Base-by-base conservation (phyloP, 2,113 vertebrate genomes). In the Dendropsophus ebraccatus region DNA sequence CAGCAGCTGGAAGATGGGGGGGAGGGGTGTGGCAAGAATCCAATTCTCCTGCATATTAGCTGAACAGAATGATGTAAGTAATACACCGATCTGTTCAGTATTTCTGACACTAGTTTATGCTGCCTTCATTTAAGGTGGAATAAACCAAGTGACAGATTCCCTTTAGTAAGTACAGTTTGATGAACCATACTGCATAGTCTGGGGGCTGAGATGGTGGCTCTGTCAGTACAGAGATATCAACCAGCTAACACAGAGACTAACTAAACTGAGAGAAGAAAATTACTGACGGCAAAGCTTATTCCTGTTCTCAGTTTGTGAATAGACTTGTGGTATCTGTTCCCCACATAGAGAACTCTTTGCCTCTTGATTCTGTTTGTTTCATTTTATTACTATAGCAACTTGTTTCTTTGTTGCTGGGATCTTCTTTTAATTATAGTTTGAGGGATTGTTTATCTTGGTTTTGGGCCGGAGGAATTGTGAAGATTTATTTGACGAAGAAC, bases 351-450 rank as follows among this genome's bases (percentile, higher is more conserved):
- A 47, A 52, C 50, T 54, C 5, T 45, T 28, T 76, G 23, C 23
- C 47, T 76, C 17, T 54, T 32, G 25, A 30, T 77, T 77, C 17
- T 54, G 47, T 77, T 54, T 54, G 49, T 23, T 52, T 77, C 4
- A 52, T 47, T 76, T n/a, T 30, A 49, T 76, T 50, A 28, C 73
- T 50, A 52, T 76, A 77, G 25, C 14, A 77, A 77, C 74, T 19
- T 28, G 47, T 28, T 4, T 41, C 30, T 50, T 25, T 47, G 72
- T n/a, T 50, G 11, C 72, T 50, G 73, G 25, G n/a, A 50, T 50
- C 14, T 28, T 75, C 45, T 8, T 75, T 75, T 30, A 75, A 4
- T 14, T 14, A 28, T 17, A 28, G 16, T 50, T 28, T 30, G 5
- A 28, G 25, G 5, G 12, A 30, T 52, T 77, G 45, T 30, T 17